Evolutionary conservation across 2,797 vertebrate genomes (phyloP).

Genomic region (Craterocephalus amniculus): DNA sequence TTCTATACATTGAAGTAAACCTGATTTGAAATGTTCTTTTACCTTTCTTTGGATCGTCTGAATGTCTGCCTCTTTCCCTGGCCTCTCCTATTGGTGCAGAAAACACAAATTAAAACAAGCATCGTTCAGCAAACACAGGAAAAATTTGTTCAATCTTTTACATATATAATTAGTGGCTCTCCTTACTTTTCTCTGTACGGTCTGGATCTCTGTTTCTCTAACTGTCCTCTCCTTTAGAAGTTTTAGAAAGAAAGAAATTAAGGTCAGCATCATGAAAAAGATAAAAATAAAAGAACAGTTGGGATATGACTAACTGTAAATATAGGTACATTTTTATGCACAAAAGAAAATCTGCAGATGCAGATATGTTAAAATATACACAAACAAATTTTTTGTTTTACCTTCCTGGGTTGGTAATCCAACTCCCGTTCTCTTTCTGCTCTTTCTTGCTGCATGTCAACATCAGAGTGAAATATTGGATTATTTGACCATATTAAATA

Average conservation of each 20-base stretch:
- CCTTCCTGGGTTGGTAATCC: constrained; percentile 81
- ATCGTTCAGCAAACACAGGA: background rate
- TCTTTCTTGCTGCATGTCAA: constrained; percentile 80
- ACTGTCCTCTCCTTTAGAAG: constrained; percentile 67
- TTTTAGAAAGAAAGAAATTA: constrained; percentile 25
- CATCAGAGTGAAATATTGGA: constrained; percentile 50
- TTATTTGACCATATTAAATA: constrained; percentile 17
- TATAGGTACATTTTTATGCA: background rate
- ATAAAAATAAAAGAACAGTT: background rate
- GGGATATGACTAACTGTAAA: constrained; percentile 5
- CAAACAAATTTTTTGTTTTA: constrained; percentile 54
- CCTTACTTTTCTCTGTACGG: constrained; percentile 78
- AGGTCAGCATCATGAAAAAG: background rate
- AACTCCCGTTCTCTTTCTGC: constrained; percentile 77
- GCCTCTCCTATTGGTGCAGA: constrained; percentile 72
- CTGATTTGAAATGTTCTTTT: constrained; percentile 21
- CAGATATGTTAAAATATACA: constrained; percentile 23
- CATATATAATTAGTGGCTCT: background rate
- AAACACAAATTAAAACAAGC: constrained; percentile 16
- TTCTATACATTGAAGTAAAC: background rate
- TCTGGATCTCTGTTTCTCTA: constrained; percentile 79
- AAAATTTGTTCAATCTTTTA: background rate
- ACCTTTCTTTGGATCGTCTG: constrained; percentile 85
- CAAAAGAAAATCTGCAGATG: background rate
- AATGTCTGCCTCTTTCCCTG: constrained; percentile 76